Evolutionary conservation across 2,113 vertebrate species (phyloP), one percentile per base, ranked within the genome.

Genomic region (Macrotus californicus): DNA sequence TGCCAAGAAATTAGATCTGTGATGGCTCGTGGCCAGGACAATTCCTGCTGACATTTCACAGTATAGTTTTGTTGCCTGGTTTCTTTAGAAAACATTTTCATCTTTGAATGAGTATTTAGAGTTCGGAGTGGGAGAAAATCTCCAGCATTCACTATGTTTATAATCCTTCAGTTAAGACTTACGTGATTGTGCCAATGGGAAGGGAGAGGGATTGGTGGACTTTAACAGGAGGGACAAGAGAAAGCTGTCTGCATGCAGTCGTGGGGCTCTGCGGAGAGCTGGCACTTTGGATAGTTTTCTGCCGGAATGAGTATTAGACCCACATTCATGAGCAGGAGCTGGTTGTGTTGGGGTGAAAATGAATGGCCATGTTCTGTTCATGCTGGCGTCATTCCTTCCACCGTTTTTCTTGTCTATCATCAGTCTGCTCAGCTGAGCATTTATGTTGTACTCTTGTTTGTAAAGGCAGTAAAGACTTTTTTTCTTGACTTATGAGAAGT

Each of bases 401-500:
- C 97, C 94, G 56, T 94, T 96, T 98, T 93, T 70, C 52, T 59
- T 48, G 34, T 91, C 92, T 92, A 13, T 96, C 83, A 87, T 97
- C 96, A 96, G 73, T 96, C 95, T 97, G 89, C 94, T 94, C 94
- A 95, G 52, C 97, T 97, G 97, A 95, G 97, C 94, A 22, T 93
- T 93, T 96, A 46, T 96, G 73, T 94, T 94, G 96, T 88, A 75
- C 73, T 94, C 79, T 93, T 96, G 95, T 93, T 97, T 92, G 11
- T 93, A 54, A 92, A 94, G 81, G 54, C 95, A 94, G 93, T 79
- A 54, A 96, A 95, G 70, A 85, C 88, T 48, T 52, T 92, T 94
- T 61, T 72, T 50, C 36, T 89, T 76, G 80, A 88, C 46, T 89
- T 92, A 22, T 67, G 59, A 82, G 82, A 92, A 79, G 13, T 84